Conservation (phyloP, 2,797 vertebrate genomes). For the Knipowitschia caucasica region DNA sequence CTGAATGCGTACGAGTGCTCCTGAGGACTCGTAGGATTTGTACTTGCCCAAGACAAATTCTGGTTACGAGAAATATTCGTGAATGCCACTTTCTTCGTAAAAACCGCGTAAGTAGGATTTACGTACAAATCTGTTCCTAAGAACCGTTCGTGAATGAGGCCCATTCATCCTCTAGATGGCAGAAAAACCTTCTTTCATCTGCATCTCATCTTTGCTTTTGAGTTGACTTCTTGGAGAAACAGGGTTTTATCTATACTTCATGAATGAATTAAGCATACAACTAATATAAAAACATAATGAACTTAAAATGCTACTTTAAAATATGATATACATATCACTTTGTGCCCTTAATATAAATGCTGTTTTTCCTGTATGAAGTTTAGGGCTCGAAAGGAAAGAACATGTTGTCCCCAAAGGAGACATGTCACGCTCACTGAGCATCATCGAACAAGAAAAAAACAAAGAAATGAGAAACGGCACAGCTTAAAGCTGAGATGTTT, state of each 20-base stretch:
- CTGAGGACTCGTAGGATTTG: too few relatives aligned
- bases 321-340: neutral
- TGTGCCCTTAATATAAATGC: neutral
- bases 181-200: neutral
- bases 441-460: conserved; percentile 14
- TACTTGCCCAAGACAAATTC: too few relatives aligned
- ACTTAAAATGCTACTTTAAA: neutral
- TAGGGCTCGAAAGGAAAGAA: conserved; percentile 17
- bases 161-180: conserved; percentile 62
- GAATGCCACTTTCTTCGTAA: too few relatives aligned
- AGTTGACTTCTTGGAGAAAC: neutral
- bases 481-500: neutral
- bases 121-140: too few relatives aligned
- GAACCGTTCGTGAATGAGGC: too few relatives aligned
- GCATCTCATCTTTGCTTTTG: neutral
- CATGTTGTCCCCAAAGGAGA: conserved; percentile 27
- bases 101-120: too few relatives aligned
- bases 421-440: conserved; percentile 12
- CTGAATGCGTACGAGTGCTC: too few relatives aligned
- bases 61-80: too few relatives aligned
- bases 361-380: conserved; percentile 6
- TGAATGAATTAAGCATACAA: too few relatives aligned
- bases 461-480: conserved; percentile 1
- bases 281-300: neutral
- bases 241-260: neutral